Conservation (phyloP, 2,888 invertebrate genomes). For the Camptogramma bilineatum region DNA sequence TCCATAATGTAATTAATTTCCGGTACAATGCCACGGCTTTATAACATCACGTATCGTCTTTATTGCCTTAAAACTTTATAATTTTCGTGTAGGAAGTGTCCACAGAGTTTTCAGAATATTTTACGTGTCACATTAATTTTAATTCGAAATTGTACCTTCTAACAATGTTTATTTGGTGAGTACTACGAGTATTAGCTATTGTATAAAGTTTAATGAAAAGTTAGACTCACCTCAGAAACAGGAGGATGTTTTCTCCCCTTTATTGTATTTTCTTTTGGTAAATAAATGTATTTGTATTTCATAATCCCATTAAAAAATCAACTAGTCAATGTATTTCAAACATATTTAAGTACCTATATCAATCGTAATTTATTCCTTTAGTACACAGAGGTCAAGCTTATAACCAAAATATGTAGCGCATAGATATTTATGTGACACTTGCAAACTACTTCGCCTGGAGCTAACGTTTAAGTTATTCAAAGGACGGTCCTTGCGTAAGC, state of each 20-base stretch:
- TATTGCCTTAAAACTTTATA: background rate
- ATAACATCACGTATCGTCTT: background rate
- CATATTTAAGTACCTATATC: too few species aligned
- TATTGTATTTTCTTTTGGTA: too few species aligned
- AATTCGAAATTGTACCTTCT: background rate
- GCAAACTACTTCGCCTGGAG: constrained; percentile 19
- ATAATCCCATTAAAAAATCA: too few species aligned
- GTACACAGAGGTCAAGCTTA: background rate
- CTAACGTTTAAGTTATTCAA: constrained; percentile 24
- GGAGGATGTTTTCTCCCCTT: background rate
- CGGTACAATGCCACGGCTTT: background rate
- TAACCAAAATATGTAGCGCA: constrained; percentile 7
- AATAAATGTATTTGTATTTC: too few species aligned
- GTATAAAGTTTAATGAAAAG: too few species aligned
- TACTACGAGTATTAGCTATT: too few species aligned
- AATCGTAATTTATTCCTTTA: background rate
- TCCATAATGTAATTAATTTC: background rate
- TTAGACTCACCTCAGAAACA: background rate
- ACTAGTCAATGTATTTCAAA: too few species aligned
- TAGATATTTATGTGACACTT: constrained; percentile 14
- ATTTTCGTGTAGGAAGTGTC: background rate
- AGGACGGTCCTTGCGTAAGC: too few species aligned
- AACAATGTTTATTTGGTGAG: background rate
- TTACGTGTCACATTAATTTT: background rate
- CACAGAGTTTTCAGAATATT: background rate